Conservation (phyloP, 2,888 invertebrate genomes). For the Dynastes maya region DNA sequence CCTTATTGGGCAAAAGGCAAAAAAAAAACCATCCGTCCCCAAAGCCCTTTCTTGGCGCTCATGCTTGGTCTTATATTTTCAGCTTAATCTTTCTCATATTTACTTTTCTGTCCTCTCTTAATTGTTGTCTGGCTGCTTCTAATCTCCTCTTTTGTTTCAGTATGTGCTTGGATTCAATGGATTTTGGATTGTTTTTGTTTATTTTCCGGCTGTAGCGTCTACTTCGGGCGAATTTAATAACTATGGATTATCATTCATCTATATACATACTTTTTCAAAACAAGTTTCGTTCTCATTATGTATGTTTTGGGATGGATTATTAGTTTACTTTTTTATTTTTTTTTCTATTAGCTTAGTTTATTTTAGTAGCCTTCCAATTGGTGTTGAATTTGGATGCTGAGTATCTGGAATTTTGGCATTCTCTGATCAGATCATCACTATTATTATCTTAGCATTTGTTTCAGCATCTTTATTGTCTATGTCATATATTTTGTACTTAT, state of each 20-base stretch:
- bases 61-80: constrained; percentile 97
- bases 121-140: constrained; percentile 68
- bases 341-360: constrained; percentile 68
- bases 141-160: constrained; percentile 58
- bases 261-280: no score
- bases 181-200: constrained; percentile 58
- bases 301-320: constrained; percentile 59
- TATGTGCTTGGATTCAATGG: constrained; percentile 41
- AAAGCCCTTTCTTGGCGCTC: constrained; percentile 96
- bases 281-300: constrained; percentile 61
- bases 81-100: constrained; percentile 95
- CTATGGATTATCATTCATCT: constrained; percentile 72
- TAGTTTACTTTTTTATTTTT: no score
- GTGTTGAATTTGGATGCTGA: constrained; percentile 84
- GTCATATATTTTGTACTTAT: constrained; percentile 1
- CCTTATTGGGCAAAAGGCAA: no score
- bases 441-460: constrained; percentile 64
- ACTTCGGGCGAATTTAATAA: constrained; percentile 70
- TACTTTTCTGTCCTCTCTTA: constrained; percentile 89
- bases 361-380: constrained; percentile 69
- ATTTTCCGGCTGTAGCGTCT: constrained; percentile 60
- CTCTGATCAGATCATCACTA: constrained; percentile 70
- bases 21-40: no score
- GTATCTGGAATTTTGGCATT: constrained; percentile 80
- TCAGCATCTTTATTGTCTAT: constrained; percentile 52